Evolutionary conservation across 2,888 invertebrate species (phyloP), one percentile per base, ranked within the genome.

Genomic region (Pyralis farinalis): DNA sequence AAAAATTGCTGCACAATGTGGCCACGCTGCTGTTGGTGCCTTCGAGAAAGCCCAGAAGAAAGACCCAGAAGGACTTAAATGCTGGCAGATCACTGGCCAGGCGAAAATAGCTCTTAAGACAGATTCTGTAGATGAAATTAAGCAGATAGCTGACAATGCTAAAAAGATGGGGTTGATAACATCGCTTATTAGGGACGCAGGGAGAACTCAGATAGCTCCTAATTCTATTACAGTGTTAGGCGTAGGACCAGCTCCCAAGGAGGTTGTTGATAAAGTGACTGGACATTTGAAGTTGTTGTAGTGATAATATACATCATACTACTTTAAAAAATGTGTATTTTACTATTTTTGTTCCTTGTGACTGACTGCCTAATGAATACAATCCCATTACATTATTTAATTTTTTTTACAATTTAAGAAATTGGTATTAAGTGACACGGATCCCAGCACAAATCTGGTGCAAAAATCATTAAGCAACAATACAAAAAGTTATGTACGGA

Each of bases 1-100:
- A 1, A 98, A 98, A 89, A 94, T 96, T 29, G 98, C 96, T 2
- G 96, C 98, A 0, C 98, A 98, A 76, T 97, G 97, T 79, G 93
- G 95, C n/a, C 98, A 98, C 73, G 98, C 96, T n/a, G 95, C 97
- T 0, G 95, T 98, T 0, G 94, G 94, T 8, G 96, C 95, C 0
- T 97, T 95, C 62, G 94, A 95, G 51, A 92, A 93, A 57, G 93
- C 94, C 0, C 77, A 89, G 32, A 83, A 77, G 39, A 90, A 85
- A 42, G 91, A 93, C 53, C 93, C 94, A 0, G 90, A 91, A 36
- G 77, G 93, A 1, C 63, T 92, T 5, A 74, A 78, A 30, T 56
- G 63, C 6, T 92, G 92, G 92, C 92, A 93, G 61, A 76, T 86
- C 37, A 88, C 90, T 47, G 96, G 98, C 0, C 96, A 97, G 71